Evolutionary conservation across 2,113 vertebrate genomes (phyloP).

Genomic region (Varanus salvator): DNA sequence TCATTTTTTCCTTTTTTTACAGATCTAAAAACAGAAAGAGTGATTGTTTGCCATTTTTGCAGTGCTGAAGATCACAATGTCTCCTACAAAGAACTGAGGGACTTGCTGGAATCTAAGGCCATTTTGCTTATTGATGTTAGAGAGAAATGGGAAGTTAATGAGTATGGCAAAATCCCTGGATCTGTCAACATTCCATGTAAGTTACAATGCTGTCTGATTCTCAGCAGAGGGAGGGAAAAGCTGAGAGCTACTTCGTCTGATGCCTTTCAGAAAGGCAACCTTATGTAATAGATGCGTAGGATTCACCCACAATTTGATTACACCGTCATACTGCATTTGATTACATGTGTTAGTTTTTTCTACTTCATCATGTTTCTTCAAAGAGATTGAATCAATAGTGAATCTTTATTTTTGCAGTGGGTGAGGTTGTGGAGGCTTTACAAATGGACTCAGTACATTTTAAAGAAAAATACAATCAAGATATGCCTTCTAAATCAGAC

Average conservation of each 20-base stretch:
- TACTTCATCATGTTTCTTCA: not conserved
- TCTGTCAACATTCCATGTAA: constrained; percentile 91
- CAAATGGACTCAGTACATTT: constrained; percentile 85
- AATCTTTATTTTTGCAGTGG: constrained; percentile 78
- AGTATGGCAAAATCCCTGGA: constrained; percentile 86
- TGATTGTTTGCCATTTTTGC: constrained; percentile 68
- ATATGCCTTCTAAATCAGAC: constrained; percentile 84
- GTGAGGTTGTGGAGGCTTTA: constrained; percentile 84
- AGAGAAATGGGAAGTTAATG: constrained; percentile 89
- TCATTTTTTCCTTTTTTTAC: not conserved
- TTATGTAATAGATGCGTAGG: not conserved
- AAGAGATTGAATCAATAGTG: not conserved
- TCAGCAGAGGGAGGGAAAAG: not conserved
- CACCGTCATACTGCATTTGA: not conserved
- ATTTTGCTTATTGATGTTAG: constrained; percentile 89
- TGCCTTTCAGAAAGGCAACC: not conserved
- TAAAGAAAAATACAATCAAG: constrained; percentile 83
- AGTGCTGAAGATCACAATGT: constrained; percentile 65
- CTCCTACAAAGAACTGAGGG: constrained; percentile 86
- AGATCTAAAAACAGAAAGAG: constrained; percentile 55
- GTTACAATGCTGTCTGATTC: constrained; percentile 50
- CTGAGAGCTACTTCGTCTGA: not conserved
- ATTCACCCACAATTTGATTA: not conserved
- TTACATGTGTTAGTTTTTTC: not conserved
- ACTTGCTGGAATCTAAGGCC: constrained; percentile 75